These are phyloP conservation scores for Tenthredo livida DNA, from an alignment of 2,888 invertebrate species.

Conservation along the genomic window DNA sequence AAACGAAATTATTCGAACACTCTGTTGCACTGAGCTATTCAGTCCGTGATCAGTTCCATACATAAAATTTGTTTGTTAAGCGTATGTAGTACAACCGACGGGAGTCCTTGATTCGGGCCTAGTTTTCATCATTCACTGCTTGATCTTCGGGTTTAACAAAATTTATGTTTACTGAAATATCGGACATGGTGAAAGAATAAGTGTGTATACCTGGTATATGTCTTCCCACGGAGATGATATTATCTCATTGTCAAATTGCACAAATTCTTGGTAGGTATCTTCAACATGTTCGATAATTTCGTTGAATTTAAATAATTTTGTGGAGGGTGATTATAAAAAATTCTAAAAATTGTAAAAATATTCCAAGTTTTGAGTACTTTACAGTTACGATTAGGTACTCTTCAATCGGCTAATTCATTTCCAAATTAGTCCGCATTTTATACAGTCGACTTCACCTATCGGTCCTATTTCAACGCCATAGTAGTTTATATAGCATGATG, in stretches of 20 bases:
- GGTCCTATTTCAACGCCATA: background rate
- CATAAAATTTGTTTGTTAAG: background rate
- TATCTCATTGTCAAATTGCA: background rate
- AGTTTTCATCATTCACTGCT: background rate
- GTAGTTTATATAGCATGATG: conserved; percentile 23
- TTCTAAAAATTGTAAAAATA: background rate
- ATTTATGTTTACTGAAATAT: background rate
- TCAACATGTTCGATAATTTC: conserved; percentile 15
- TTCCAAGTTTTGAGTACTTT: background rate
- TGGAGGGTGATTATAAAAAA: background rate
- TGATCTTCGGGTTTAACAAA: background rate
- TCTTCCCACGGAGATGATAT: background rate
- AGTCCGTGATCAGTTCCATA: background rate
- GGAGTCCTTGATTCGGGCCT: conserved; percentile 2
- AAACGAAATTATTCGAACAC: background rate
- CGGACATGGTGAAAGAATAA: background rate
- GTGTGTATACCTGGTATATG: background rate
- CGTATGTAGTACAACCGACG: background rate
- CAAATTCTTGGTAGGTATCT: background rate
- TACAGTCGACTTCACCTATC: background rate
- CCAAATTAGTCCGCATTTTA: background rate
- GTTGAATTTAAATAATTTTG: background rate
- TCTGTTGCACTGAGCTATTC: background rate
- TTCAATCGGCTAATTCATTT: background rate
- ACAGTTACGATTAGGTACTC: background rate